Evolutionary conservation across 2,888 invertebrate species (phyloP), one percentile per base, ranked within the genome.

Genomic region (Elgonia sp.): DNA sequence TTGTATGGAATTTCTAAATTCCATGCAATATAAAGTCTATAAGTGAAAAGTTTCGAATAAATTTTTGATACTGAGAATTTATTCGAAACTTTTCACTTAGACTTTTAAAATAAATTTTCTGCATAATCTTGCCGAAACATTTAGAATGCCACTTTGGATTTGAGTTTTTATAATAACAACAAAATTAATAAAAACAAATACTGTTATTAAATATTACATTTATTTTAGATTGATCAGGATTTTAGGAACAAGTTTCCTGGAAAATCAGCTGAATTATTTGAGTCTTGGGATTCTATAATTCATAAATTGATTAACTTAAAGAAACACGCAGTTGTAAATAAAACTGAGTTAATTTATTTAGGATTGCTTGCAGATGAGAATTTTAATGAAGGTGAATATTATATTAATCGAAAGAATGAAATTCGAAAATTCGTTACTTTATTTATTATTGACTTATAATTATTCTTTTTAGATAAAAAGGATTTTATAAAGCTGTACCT

Each of bases 301-400:
- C 6, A 18, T 20, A 75, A 40, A n/a, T 46, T 73, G 39, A 12
- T 40, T 18, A 4, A 37, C 3, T 12, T 55, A 14, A 7, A 46
- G 55, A 53, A 73, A n/a, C 37, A n/a, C 29, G 7, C 6, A 7
- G 10, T 57, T 20, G n/a, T 50, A 10, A 42, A 73, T n/a, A 55
- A 37, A 73, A 39, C 21, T 9, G 73, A 73, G 16, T 37, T 57
- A 18, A 40, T 18, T 4, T 73, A 57, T 57, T 29, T 57, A 8
- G 60, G 37, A 8, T 37, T 73, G 18, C n/a, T 73, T 4, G 4
- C 20, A 50, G 21, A 21, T 29, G 18, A 55, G 18, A 29, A 73
- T 39, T 73, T 73, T 21, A 73, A 37, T 12, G 16, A 12, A 73
- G 70, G 73, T 73, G 46, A 10, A n/a, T 50, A 70, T 65, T 40